These are phyloP conservation scores for Proctacanthus coquilletti DNA, from an alignment of 1,140 invertebrate genomes.

Conservation along the genomic window DNA sequence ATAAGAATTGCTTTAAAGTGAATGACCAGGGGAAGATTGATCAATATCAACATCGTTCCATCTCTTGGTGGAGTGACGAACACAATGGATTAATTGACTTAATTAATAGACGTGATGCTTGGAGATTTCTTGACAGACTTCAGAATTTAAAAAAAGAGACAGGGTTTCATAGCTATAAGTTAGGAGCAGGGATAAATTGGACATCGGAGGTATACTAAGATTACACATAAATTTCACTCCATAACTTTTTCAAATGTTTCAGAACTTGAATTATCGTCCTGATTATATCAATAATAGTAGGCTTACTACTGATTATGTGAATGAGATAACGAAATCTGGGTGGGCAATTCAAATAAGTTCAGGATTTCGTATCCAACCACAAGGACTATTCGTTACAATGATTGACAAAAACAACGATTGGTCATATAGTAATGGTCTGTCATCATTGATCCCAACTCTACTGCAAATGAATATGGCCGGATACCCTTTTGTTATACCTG, in stretches of 20 bases:
- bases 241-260: constrained; percentile 20
- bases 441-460: constrained; percentile 49
- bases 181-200: constrained; percentile 70
- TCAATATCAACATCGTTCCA: too few species aligned
- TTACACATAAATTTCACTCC: background rate
- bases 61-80: constrained; percentile 10
- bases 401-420: constrained; percentile 58
- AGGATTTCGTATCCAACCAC: constrained; percentile 39
- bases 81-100: constrained; percentile 55
- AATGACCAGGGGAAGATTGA: constrained; percentile 37
- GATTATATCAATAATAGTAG: constrained; percentile 34
- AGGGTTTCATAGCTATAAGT: constrained; percentile 70
- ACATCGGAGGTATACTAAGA: constrained; percentile 31
- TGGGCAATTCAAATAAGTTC: constrained; percentile 47
- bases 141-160: constrained; percentile 35
- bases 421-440: constrained; percentile 46
- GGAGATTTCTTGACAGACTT: too few species aligned
- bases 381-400: constrained; percentile 57
- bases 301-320: constrained; percentile 44
- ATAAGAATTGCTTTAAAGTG: constrained; percentile 49
- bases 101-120: too few species aligned
- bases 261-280: background rate
- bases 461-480: constrained; percentile 54
- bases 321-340: constrained; percentile 41
- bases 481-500: constrained; percentile 58